Evolutionary conservation across 2,797 vertebrate genomes (phyloP).

Genomic region (Alauda arvensis): DNA sequence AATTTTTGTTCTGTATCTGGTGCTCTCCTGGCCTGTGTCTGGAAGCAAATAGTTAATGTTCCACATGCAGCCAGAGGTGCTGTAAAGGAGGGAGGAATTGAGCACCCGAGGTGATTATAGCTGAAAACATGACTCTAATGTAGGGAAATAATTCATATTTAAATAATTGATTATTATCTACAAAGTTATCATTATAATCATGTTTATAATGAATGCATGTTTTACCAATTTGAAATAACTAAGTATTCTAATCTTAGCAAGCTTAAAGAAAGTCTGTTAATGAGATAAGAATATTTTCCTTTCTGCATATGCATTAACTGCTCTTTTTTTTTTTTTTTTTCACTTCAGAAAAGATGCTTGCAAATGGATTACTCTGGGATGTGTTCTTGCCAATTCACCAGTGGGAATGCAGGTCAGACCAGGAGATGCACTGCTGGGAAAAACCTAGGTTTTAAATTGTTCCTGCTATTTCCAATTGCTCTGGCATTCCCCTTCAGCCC

Average conservation of each 20-base stretch:
- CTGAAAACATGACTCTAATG: slow-evolving; percentile 65
- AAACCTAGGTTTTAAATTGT: not conserved
- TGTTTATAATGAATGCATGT: slow-evolving; percentile 68
- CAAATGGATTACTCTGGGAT: slow-evolving; percentile 16
- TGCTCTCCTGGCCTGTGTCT: not conserved
- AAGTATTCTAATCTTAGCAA: slow-evolving; percentile 67
- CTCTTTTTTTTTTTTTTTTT: slow-evolving; percentile 6
- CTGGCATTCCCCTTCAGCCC: not conserved
- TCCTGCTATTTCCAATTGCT: not conserved
- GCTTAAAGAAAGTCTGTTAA: slow-evolving; percentile 65
- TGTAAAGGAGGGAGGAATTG: slow-evolving; percentile 35
- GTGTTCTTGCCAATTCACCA: not conserved
- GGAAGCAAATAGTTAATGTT: slow-evolving; percentile 52
- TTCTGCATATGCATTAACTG: slow-evolving; percentile 61
- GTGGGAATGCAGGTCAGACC: not conserved
- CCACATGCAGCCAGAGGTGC: slow-evolving; percentile 33
- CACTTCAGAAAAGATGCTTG: slow-evolving; percentile 34
- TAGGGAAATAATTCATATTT: slow-evolving; percentile 68
- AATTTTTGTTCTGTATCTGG: not conserved
- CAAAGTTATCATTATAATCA: slow-evolving; percentile 68
- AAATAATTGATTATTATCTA: slow-evolving; percentile 70
- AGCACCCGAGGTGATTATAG: slow-evolving; percentile 56
- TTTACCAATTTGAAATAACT: slow-evolving; percentile 68
- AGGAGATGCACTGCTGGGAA: not conserved
- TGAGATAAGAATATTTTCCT: slow-evolving; percentile 62